Conservation (phyloP, 1,140 invertebrate genomes). For the Saccostrea cuccullata region DNA sequence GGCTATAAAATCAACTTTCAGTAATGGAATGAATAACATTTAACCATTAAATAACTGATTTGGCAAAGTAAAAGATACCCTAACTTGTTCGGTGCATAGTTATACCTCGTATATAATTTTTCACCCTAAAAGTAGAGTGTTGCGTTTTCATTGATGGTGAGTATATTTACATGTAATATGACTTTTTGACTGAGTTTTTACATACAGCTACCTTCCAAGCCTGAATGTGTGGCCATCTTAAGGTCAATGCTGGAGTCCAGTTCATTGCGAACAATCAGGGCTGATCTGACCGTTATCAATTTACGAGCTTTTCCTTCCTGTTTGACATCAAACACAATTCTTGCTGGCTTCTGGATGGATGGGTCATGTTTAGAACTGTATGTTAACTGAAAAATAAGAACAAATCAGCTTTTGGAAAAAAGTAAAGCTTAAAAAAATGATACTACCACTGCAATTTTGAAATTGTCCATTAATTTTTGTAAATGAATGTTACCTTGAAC, state of each 20-base stretch:
- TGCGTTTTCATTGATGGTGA: too few relatives aligned
- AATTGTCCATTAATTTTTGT: not conserved
- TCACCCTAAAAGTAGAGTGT: too few relatives aligned
- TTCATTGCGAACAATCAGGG: conserved; percentile 88
- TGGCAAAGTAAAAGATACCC: too few relatives aligned
- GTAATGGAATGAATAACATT: too few relatives aligned
- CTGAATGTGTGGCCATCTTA: conserved; percentile 61
- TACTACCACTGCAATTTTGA: not conserved
- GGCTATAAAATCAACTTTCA: too few relatives aligned
- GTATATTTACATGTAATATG: too few relatives aligned
- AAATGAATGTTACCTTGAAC: not conserved
- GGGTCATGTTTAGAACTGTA: conserved; percentile 79
- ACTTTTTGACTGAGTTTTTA: too few relatives aligned
- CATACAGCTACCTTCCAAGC: conserved; percentile 29
- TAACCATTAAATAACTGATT: too few relatives aligned
- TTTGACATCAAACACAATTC: conserved; percentile 84
- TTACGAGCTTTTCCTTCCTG: conserved; percentile 96
- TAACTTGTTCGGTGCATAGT: too few relatives aligned
- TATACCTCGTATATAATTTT: too few relatives aligned
- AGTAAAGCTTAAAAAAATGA: not conserved
- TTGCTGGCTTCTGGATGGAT: conserved; percentile 63
- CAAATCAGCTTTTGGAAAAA: not conserved
- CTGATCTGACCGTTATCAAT: conserved; percentile 95
- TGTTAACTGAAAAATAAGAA: conserved; percentile 80
- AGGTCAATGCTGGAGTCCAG: conserved; percentile 71